Evolutionary conservation across 2,797 vertebrate species (phyloP).

Genomic region (Falco biarmicus): DNA sequence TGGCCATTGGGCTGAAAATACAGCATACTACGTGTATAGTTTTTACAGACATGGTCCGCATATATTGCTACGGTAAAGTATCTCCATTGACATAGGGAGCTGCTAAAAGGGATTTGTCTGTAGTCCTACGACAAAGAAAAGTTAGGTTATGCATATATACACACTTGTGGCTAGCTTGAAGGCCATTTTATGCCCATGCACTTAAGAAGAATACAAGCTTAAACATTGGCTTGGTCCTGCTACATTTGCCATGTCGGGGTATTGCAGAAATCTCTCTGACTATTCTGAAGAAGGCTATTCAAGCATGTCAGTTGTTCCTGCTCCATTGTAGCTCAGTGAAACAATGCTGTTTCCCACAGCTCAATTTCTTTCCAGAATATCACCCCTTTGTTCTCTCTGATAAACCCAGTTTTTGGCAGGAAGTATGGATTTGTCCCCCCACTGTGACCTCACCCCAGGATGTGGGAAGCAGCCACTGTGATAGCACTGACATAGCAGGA

Average conservation of each 20-base stretch:
- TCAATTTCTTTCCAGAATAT: background rate
- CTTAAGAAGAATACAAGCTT: background rate
- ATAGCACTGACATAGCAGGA: background rate
- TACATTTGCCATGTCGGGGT: no score
- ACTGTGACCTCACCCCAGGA: background rate
- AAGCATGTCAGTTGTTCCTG: background rate
- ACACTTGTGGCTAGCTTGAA: background rate
- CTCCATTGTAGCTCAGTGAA: background rate
- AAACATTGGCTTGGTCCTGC: background rate
- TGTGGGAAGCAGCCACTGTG: background rate
- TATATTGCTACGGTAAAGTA: background rate
- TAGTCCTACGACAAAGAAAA: background rate
- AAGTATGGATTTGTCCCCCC: background rate
- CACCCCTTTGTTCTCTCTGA: slow-evolving; percentile 18
- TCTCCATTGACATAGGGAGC: background rate
- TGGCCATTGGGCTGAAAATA: background rate
- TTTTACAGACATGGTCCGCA: background rate
- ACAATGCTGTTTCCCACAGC: background rate
- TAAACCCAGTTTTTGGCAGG: slow-evolving; percentile 34
- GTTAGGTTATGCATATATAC: background rate
- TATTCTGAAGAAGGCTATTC: background rate
- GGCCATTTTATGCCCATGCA: background rate
- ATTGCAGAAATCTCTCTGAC: background rate
- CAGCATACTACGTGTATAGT: no score
- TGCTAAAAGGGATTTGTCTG: background rate